Conservation (phyloP, 2,888 invertebrate species). For the Branchellion lobata region DNA sequence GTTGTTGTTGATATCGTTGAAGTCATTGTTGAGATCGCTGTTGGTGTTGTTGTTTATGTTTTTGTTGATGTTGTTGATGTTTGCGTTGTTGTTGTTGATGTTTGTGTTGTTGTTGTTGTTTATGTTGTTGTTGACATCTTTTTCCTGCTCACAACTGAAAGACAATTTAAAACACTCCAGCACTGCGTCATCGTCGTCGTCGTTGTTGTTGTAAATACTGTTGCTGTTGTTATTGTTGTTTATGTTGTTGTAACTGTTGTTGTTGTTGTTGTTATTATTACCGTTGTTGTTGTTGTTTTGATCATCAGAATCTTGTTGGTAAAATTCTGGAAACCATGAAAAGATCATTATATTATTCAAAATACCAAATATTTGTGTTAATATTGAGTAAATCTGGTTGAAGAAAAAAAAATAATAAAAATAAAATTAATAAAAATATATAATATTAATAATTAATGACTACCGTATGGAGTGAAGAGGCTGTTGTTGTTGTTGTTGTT, state of each 20-base stretch:
- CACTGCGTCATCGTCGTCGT: not conserved
- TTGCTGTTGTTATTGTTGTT: conserved; percentile 7
- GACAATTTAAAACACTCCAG: not conserved
- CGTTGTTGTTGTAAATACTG: too few relatives aligned
- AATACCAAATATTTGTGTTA: too few relatives aligned
- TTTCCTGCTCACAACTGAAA: not conserved
- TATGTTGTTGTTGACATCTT: not conserved
- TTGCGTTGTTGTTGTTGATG: too few relatives aligned
- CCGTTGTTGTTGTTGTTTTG: too few relatives aligned
- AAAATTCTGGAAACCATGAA: too few relatives aligned
- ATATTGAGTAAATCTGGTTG: too few relatives aligned
- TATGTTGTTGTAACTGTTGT: not conserved
- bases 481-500: too few relatives aligned
- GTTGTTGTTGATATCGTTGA: not conserved
- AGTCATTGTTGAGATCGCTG: not conserved
- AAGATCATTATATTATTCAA: too few relatives aligned
- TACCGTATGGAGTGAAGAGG: not conserved
- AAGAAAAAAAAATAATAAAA: not conserved
- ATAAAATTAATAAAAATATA: conserved; percentile 19
- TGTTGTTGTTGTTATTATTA: too few relatives aligned
- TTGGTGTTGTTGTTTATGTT: not conserved
- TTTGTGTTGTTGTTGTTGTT: too few relatives aligned
- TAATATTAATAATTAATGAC: conserved; percentile 3
- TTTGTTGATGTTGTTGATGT: too few relatives aligned
- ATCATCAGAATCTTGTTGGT: too few relatives aligned